A percentile compares a stretch with the other conserved stretches of the same genome.
phyloP scores from a whole-genome alignment of 2,113 vertebrate genomes.

The Mugil cephalus region DNA sequence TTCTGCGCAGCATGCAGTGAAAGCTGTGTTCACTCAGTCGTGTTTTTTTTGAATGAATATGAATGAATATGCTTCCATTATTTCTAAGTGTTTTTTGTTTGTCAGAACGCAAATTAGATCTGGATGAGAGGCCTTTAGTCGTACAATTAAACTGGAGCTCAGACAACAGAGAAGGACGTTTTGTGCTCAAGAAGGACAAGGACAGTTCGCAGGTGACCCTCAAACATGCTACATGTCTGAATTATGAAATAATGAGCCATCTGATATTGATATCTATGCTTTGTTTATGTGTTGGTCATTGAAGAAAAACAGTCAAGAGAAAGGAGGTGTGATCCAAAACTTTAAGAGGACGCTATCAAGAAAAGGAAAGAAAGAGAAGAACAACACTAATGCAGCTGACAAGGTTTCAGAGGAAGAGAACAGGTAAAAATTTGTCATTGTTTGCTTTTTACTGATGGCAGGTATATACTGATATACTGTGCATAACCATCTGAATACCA shows the following conservation, averaged over 20 bases:
- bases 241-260: neutral
- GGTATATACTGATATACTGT: too few relatives aligned
- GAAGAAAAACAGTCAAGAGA: constrained; percentile 88
- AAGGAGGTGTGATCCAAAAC: constrained; percentile 91
- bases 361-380: constrained; percentile 93
- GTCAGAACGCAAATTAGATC: constrained; percentile 91
- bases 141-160: constrained; percentile 94
- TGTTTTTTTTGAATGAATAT: neutral
- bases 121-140: constrained; percentile 91
- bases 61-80: neutral
- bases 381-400: constrained; percentile 81
- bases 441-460: neutral
- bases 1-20: neutral
- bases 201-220: constrained; percentile 85
- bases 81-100: constrained; percentile 22
- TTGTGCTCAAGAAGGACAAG: constrained; percentile 91
- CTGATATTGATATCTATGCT: neutral
- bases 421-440: constrained; percentile 74
- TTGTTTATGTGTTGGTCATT: constrained; percentile 59
- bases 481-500: constrained; percentile 15
- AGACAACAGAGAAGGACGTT: constrained; percentile 91
- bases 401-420: constrained; percentile 81
- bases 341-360: constrained; percentile 94
- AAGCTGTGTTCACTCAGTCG: too few relatives aligned
- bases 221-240: neutral